Evolutionary conservation across 2,888 invertebrate species (phyloP).

Genomic region (Hirtodrosophila alboralis): DNA sequence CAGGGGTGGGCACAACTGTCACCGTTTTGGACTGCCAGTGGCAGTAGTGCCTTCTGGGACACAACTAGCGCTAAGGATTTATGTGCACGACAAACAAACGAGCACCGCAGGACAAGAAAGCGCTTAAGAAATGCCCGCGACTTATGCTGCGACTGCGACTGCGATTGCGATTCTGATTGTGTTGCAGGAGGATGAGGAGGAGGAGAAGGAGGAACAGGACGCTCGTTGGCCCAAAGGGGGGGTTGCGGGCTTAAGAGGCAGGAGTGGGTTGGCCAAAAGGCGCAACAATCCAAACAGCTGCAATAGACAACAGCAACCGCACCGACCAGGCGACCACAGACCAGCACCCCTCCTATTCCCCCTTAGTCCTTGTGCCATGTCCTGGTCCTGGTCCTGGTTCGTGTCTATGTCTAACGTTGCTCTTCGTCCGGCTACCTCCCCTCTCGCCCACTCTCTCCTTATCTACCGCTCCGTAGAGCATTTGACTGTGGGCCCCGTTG

Average conservation of each 20-base stretch:
- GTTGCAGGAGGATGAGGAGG: too few species aligned
- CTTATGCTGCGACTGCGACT: not conserved
- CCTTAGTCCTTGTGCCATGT: too few species aligned
- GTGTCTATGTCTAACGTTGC: not conserved
- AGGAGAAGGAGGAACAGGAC: too few species aligned
- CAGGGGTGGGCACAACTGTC: conserved; percentile 57
- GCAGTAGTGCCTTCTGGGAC: conserved; percentile 82
- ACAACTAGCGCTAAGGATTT: conserved; percentile 80
- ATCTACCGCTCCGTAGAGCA: not conserved
- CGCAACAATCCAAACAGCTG: conserved; percentile 74
- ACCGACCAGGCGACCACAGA: conserved; percentile 54
- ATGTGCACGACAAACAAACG: conserved; percentile 82
- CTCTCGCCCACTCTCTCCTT: too few species aligned
- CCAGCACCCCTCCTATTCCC: conserved; percentile 15
- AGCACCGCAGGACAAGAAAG: conserved; percentile 82
- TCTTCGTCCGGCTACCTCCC: not conserved
- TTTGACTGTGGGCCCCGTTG: conserved; percentile 37
- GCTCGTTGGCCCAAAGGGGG: too few species aligned
- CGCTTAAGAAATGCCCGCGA: conserved; percentile 70
- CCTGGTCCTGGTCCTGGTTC: not conserved
- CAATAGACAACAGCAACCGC: conserved; percentile 57
- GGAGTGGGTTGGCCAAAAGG: conserved; percentile 20
- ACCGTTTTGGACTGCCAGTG: conserved; percentile 73
- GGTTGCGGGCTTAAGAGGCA: too few species aligned
- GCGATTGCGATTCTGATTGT: too few species aligned